These are phyloP conservation scores for Zoroaster sp. DNA, from an alignment of 53 echinoderm and acorn worm species.

Conservation along the genomic window DNA sequence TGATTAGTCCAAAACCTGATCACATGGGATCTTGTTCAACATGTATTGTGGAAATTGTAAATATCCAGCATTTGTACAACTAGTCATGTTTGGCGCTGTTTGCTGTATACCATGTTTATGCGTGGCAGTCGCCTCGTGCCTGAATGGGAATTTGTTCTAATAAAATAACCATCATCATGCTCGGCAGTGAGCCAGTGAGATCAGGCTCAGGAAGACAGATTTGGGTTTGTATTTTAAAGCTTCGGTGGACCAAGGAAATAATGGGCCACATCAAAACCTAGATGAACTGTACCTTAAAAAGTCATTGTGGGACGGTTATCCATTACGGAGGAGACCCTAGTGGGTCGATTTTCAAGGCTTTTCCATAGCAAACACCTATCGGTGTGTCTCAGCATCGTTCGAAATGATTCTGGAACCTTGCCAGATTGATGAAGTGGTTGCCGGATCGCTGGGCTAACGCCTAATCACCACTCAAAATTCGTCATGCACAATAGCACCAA, in stretches of 20 bases:
- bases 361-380: background rate
- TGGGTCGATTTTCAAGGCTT: background rate
- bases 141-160: too few relatives aligned
- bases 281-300: background rate
- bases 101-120: too few relatives aligned
- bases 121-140: too few relatives aligned
- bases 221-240: too few relatives aligned
- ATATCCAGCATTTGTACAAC: too few relatives aligned
- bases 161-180: too few relatives aligned
- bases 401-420: background rate
- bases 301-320: background rate
- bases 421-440: background rate
- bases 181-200: too few relatives aligned
- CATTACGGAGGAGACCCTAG: background rate
- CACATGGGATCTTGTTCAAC: too few relatives aligned
- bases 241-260: background rate
- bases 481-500: constrained; percentile 6
- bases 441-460: background rate
- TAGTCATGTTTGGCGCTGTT: too few relatives aligned
- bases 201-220: too few relatives aligned
- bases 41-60: too few relatives aligned
- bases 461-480: constrained; percentile 10
- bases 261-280: background rate
- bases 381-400: background rate
- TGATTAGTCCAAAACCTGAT: too few relatives aligned